These are phyloP conservation scores for Saturnia japonica DNA, from an alignment of 2,888 invertebrate species.

Conservation along the genomic window DNA sequence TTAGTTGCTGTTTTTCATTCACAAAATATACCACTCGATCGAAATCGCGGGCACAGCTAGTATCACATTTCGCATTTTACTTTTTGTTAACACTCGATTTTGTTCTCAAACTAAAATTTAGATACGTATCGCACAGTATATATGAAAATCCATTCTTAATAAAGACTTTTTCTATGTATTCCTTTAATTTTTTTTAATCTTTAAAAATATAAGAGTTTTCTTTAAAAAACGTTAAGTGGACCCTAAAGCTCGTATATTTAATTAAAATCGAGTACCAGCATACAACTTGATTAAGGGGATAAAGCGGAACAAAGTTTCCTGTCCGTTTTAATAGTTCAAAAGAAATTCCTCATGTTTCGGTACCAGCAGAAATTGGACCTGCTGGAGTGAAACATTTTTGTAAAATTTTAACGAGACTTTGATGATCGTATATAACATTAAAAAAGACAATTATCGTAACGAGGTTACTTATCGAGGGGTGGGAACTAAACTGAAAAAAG, in stretches of 20 bases:
- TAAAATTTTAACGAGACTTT: background rate
- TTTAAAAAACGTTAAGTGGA: constrained; percentile 25
- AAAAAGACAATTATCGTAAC: no score
- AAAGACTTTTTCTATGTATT: no score
- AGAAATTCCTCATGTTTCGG: constrained; percentile 19
- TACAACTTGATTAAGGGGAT: constrained; percentile 36
- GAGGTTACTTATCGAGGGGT: no score
- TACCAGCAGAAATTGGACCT: constrained; percentile 14
- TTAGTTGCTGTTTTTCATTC: no score
- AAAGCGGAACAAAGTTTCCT: constrained; percentile 20
- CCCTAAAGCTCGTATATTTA: constrained; percentile 37
- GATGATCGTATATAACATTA: background rate
- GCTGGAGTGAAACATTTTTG: constrained; percentile 10
- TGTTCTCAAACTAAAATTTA: no score
- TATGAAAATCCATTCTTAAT: no score
- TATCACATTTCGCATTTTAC: no score
- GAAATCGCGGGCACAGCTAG: no score
- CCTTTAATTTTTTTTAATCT: background rate
- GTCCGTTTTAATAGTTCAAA: constrained; percentile 19
- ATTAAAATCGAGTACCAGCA: constrained; percentile 37
- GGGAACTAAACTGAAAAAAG: no score
- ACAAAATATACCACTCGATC: no score
- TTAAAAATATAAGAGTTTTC: background rate
- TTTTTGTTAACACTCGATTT: no score
- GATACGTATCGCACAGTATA: no score